Base-by-base conservation (phyloP, 2,888 invertebrate genomes). In the Cheilosia vernalis region DNA sequence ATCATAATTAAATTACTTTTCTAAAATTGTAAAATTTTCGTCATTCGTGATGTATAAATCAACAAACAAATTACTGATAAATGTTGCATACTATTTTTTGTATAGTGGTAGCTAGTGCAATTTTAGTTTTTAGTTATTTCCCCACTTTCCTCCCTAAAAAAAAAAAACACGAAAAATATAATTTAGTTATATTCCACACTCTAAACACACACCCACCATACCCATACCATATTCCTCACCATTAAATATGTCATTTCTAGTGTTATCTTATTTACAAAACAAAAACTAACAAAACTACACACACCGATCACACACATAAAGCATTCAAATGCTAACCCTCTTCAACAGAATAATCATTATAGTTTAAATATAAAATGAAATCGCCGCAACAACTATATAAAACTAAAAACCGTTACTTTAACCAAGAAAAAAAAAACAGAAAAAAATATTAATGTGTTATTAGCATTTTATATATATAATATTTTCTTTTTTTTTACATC, bases 51-150 rank as follows among this genome's bases (percentile, higher is more conserved):
- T 17, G 37, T 37, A 64, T 63, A 69, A 24, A 64, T 49, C 21
- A 10, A 56, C 21, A 64, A 60, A 51, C 37, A 56, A 69, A 21
- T 27, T 21, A 74, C 44, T 70, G 58, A 74, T 17, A 76, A 24
- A 60, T 47, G 70, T 80, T 69, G 80, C 74, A 66, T 70, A 84
- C 80, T 84, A 80, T 87, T 87, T 88, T 90, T 90, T 90, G 89
- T 90, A 89, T 90, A 90, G 90, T 91, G 90, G 90, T 90, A 90
- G 91, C 90, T 90, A 90, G 90, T 90, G 90, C 91, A 90, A 90
- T 90, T 90, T 85, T 91, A 90, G 90, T 89, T 88, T 87, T 81
- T 89, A 89, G 81, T 89, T 88, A 64, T 85, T 78, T 70, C 40
- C 60, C 51, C 24, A 37, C 58, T 47, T 24, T 49, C 15, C 19